phyloP scores from a whole-genome alignment of 2,113 vertebrate species.

The Bos indicus region DNA sequence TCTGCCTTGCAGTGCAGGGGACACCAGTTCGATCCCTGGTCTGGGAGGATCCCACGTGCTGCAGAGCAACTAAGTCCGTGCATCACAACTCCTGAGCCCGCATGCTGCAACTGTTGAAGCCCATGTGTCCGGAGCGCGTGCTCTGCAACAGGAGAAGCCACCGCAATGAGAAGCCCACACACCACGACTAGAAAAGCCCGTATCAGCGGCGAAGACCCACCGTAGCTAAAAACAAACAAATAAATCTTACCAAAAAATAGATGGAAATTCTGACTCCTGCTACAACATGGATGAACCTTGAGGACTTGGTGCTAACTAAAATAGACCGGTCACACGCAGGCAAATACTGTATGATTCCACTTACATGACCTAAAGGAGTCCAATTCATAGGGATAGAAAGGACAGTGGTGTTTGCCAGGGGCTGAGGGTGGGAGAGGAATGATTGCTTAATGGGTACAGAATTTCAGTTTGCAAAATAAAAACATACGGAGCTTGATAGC shows the following conservation, averaged over 20 bases:
- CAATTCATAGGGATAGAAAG: background rate
- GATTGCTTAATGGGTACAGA: background rate
- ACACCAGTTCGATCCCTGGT: background rate
- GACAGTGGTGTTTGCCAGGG: too few species aligned
- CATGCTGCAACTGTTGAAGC: background rate
- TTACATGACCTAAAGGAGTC: background rate
- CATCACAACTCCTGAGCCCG: background rate
- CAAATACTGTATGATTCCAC: rapidly evolving
- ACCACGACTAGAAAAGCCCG: background rate
- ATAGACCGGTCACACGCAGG: background rate
- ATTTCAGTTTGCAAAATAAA: background rate
- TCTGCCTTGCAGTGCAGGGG: background rate
- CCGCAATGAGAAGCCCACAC: background rate
- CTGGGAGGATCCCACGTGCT: background rate
- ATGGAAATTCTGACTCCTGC: background rate
- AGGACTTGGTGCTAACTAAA: background rate
- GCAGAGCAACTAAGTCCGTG: background rate
- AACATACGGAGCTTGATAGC: background rate
- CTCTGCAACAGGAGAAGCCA: background rate
- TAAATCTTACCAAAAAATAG: background rate
- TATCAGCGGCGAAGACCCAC: background rate
- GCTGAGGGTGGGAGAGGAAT: background rate
- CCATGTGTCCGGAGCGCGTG: rapidly evolving
- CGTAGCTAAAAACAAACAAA: background rate
- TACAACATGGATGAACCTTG: background rate